phyloP scores from a whole-genome alignment of 2,797 vertebrate genomes.

The Alectoris magna region DNA sequence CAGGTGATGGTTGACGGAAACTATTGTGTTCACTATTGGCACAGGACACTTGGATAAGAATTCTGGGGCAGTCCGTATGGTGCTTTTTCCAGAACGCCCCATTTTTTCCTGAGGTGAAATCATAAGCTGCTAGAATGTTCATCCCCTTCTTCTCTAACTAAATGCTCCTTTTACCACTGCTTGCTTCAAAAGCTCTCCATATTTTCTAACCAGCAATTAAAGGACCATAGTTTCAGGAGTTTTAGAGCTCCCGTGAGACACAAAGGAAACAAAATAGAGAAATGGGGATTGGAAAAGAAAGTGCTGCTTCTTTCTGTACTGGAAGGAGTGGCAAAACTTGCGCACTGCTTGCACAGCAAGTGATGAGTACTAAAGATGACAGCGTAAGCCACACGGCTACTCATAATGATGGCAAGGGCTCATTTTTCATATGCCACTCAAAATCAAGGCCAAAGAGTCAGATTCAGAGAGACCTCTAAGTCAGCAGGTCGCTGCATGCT shows the following conservation, averaged over 20 bases:
- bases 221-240: not conserved
- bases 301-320: fast-evolving
- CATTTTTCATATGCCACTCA: not conserved
- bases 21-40: not conserved
- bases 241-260: not conserved
- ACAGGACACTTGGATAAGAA: not conserved
- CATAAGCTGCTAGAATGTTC: not conserved
- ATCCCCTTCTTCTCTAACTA: not conserved
- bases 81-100: not conserved
- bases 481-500: not conserved
- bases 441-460: not conserved
- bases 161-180: not conserved
- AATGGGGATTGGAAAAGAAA: not conserved
- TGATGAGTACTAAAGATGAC: not conserved
- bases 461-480: not conserved
- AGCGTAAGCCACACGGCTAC: not conserved
- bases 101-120: not conserved
- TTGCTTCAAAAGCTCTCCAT: not conserved
- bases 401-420: not conserved
- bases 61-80: not conserved
- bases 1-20: not conserved
- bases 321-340: not conserved
- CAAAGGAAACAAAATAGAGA: not conserved
- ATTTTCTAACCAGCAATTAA: not conserved
- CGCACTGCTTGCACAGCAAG: not conserved